Percentiles rank a stretch among this genome's conserved stretches.
Evolutionary conservation across 1,140 invertebrate species (phyloP).

Genomic region (Akabosia matsudoensis): DNA sequence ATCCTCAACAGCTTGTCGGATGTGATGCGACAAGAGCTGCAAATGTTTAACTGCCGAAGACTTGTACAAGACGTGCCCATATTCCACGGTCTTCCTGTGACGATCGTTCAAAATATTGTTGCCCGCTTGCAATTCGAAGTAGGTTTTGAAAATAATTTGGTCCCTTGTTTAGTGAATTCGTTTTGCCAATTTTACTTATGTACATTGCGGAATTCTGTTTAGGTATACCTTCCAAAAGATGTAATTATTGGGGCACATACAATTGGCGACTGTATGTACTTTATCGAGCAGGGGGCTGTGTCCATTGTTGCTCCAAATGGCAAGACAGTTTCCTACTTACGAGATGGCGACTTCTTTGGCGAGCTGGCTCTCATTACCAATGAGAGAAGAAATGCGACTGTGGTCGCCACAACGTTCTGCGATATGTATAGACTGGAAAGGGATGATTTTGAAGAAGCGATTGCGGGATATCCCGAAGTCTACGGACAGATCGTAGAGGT

Average conservation of each 20-base stretch:
- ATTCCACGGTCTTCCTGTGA: constrained; percentile 30
- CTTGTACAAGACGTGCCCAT: constrained; percentile 37
- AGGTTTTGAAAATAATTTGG: no score
- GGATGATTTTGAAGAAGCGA: constrained; percentile 33
- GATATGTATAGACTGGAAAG: constrained; percentile 34
- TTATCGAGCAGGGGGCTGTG: constrained; percentile 40
- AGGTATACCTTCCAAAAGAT: constrained; percentile 41
- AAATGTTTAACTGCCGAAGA: constrained; percentile 37
- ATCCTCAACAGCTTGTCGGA: constrained; percentile 34
- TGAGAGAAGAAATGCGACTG: constrained; percentile 31
- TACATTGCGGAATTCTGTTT: neutral
- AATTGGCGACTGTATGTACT: constrained; percentile 41
- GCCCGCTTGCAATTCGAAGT: constrained; percentile 35
- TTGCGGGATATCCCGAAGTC: constrained; percentile 35
- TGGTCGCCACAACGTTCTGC: constrained; percentile 35
- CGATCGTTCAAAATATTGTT: constrained; percentile 36
- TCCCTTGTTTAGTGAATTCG: no score
- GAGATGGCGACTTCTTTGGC: constrained; percentile 43
- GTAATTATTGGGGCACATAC: constrained; percentile 34
- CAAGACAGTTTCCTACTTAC: constrained; percentile 14
- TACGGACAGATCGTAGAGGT: constrained; percentile 26
- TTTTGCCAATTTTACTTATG: neutral
- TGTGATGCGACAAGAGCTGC: constrained; percentile 35
- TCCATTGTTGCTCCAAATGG: constrained; percentile 35
- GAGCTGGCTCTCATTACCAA: constrained; percentile 35